phyloP scores from a whole-genome alignment of 1,140 invertebrate species.

The Eueides isabella region DNA sequence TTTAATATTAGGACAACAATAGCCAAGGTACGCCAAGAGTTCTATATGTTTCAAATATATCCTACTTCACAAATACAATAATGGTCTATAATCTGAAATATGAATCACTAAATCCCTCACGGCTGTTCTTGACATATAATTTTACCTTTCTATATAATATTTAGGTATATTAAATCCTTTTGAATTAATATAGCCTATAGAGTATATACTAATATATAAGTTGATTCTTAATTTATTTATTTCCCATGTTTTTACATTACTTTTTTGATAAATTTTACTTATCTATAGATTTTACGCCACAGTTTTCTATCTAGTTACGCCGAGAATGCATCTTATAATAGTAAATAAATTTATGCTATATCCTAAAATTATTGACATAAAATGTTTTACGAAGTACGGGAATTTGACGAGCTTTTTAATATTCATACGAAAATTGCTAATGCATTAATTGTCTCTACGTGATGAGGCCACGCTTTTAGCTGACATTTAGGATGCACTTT shows the following conservation, averaged over 20 bases:
- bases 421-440: slow-evolving; percentile 5
- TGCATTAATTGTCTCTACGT: background rate
- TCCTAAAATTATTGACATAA: background rate
- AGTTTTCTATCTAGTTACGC: too few species aligned
- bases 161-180: background rate
- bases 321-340: too few species aligned
- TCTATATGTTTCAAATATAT: background rate
- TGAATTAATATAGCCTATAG: background rate
- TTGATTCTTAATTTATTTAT: too few species aligned
- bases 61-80: background rate
- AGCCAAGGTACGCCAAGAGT: too few species aligned
- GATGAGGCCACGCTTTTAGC: background rate
- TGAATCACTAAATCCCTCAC: slow-evolving; percentile 4
- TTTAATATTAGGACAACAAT: too few species aligned
- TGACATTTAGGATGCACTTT: background rate
- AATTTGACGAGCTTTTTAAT: background rate
- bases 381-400: background rate
- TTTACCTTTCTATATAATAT: slow-evolving; percentile 4
- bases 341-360: too few species aligned
- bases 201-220: background rate
- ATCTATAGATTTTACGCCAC: too few species aligned
- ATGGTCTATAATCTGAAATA: background rate
- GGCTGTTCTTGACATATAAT: background rate
- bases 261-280: too few species aligned
- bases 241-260: too few species aligned